These are phyloP conservation scores for Orthosia gracilis DNA, from an alignment of 2,888 invertebrate species.

Conservation along the genomic window DNA sequence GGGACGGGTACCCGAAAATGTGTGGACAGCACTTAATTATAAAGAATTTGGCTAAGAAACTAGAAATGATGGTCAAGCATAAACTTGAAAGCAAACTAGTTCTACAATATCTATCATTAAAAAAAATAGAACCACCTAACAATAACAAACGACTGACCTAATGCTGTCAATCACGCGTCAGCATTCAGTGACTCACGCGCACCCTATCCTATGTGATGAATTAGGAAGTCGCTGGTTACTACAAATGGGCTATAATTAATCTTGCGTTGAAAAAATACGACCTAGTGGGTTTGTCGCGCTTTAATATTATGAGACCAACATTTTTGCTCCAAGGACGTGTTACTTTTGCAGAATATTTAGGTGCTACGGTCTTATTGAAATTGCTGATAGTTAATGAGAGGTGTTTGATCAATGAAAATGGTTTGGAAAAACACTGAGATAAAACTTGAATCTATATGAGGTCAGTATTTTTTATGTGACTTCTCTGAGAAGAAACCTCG, in stretches of 20 bases:
- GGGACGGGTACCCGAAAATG: too few relatives aligned
- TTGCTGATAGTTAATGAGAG: too few relatives aligned
- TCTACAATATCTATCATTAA: conserved; percentile 4
- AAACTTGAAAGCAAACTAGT: neutral
- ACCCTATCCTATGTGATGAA: conserved; percentile 58
- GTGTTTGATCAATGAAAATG: too few relatives aligned
- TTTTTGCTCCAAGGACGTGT: neutral
- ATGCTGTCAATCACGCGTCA: conserved; percentile 44
- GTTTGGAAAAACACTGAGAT: too few relatives aligned
- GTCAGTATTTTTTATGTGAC: too few relatives aligned
- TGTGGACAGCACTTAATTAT: too few relatives aligned
- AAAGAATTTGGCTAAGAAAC: too few relatives aligned
- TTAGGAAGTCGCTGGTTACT: conserved; percentile 66
- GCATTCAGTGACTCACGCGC: conserved; percentile 59
- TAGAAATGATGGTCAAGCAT: neutral
- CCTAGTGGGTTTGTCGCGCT: conserved; percentile 8
- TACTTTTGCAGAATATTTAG: neutral
- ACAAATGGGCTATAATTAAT: conserved; percentile 64
- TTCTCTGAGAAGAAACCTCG: too few relatives aligned
- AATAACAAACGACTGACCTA: conserved; percentile 23
- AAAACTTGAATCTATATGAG: too few relatives aligned
- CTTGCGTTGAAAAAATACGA: conserved; percentile 25
- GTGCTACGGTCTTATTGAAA: neutral
- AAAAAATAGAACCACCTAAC: conserved; percentile 13
- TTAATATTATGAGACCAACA: neutral